Conservation (phyloP, 2,888 invertebrate genomes). For the Perithous albicinctus region DNA sequence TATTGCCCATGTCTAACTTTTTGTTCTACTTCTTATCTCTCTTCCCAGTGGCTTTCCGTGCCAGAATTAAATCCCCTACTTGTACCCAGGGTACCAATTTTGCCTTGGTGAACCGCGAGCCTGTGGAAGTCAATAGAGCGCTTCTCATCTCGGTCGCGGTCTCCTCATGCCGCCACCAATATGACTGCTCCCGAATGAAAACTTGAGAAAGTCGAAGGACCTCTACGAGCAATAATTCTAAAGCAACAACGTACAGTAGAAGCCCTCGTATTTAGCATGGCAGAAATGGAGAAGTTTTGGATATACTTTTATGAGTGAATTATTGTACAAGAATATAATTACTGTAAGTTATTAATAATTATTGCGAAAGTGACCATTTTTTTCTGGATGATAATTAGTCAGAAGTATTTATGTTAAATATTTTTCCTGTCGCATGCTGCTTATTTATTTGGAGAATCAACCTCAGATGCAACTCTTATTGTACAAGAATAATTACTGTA, state of each 20-base stretch:
- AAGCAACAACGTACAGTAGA: not conserved
- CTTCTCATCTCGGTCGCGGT: slow-evolving; percentile 30
- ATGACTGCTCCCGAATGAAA: not conserved
- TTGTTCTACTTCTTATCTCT: not conserved
- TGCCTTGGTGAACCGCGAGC: slow-evolving; percentile 23
- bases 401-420: too few species aligned
- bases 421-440: too few species aligned
- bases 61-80: slow-evolving; percentile 33
- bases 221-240: not conserved
- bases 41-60: not conserved
- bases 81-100: slow-evolving; percentile 50
- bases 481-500: too few species aligned
- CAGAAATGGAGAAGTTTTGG: too few species aligned
- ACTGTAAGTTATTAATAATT: too few species aligned
- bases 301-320: too few species aligned
- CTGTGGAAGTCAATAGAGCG: not conserved
- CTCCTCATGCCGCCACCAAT: not conserved
- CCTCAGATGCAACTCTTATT: too few species aligned
- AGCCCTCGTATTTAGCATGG: not conserved
- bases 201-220: not conserved
- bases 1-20: not conserved
- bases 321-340: too few species aligned
- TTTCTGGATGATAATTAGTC: too few species aligned
- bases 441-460: too few species aligned
- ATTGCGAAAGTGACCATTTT: too few species aligned